Evolutionary conservation across 2,888 invertebrate genomes (phyloP).

Genomic region (Eristalis tenax): DNA sequence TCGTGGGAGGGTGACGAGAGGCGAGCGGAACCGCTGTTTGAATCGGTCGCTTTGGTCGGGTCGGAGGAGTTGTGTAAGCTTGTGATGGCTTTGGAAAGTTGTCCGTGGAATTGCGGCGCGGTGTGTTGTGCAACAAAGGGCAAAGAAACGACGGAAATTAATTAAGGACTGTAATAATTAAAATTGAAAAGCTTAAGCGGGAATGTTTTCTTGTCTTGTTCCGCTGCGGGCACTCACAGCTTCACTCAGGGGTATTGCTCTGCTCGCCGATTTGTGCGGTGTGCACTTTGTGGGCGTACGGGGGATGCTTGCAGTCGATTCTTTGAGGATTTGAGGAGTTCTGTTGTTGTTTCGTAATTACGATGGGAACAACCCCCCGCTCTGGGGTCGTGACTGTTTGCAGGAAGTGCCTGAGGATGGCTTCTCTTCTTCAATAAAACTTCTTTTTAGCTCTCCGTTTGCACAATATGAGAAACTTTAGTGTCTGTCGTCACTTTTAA

Average conservation of each 20-base stretch:
- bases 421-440: no score
- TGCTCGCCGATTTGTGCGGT: constrained; percentile 14
- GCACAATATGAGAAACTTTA: no score
- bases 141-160: constrained; percentile 50
- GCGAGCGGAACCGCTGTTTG: not conserved
- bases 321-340: not conserved
- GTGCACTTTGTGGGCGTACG: not conserved
- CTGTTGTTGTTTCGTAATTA: not conserved
- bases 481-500: no score
- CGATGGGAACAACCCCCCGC: not conserved
- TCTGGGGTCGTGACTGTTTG: no score
- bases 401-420: no score
- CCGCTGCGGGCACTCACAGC: constrained; percentile 14
- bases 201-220: constrained; percentile 19
- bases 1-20: not conserved
- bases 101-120: not conserved
- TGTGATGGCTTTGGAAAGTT: constrained; percentile 31
- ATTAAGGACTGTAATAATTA: constrained; percentile 49
- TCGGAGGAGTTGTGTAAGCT: constrained; percentile 13
- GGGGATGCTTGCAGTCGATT: not conserved
- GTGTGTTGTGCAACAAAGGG: constrained; percentile 32
- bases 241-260: not conserved
- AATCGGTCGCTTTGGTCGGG: not conserved
- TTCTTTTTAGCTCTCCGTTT: no score
- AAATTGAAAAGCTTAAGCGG: constrained; percentile 36